Percentiles rank a stretch among this genome's conserved stretches.
phyloP scores from a whole-genome alignment of 2,797 vertebrate species.

The Protosalanx chinensis region DNA sequence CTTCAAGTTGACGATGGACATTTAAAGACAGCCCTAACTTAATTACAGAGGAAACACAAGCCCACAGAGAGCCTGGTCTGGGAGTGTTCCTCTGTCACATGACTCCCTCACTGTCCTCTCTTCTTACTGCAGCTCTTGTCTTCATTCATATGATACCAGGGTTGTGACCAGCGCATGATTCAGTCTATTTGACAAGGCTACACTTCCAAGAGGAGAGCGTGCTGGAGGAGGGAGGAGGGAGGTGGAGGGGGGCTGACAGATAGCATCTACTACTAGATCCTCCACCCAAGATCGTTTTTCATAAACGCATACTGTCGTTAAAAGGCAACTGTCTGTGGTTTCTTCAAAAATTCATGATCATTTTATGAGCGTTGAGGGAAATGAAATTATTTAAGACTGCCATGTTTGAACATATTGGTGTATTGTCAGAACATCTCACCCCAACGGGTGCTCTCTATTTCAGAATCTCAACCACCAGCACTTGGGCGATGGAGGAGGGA shows the following conservation, averaged over 20 bases:
- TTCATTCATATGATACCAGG: constrained; percentile 3
- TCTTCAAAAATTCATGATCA: neutral
- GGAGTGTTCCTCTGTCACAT: constrained; percentile 11
- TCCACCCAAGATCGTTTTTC: constrained; percentile 5
- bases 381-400: neutral
- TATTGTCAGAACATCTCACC: neutral
- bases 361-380: neutral
- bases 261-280: constrained; percentile 31
- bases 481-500: too few relatives aligned
- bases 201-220: neutral
- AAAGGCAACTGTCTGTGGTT: neutral
- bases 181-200: constrained; percentile 2
- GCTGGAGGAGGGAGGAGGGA: neutral
- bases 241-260: neutral
- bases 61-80: neutral
- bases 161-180: constrained; percentile 24
- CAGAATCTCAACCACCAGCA: neutral
- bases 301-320: neutral
- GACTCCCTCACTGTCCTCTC: constrained; percentile 16
- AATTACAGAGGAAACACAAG: neutral
- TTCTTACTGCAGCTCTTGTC: constrained; percentile 15
- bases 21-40: neutral
- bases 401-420: neutral
- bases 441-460: neutral
- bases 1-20: neutral